phyloP scores from a whole-genome alignment of 2,797 vertebrate genomes.

The Orientallactaga sibirica region DNA sequence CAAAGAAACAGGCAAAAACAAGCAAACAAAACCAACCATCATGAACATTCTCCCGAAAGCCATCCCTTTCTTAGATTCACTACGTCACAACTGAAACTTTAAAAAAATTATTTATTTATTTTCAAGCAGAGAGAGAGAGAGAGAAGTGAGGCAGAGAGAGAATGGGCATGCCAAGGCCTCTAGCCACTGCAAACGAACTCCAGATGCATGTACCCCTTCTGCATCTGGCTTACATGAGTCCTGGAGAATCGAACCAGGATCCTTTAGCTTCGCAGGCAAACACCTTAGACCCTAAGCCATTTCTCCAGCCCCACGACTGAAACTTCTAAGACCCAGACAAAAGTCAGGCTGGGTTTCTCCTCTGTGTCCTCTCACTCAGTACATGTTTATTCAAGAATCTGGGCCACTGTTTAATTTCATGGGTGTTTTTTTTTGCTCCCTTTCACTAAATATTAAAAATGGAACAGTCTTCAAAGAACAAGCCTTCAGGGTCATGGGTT shows the following conservation, averaged over 20 bases:
- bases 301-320: neutral
- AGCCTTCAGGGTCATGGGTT: neutral
- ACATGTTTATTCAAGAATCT: neutral
- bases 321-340: neutral
- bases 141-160: too few species aligned
- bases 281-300: too few species aligned
- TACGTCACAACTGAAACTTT: neutral
- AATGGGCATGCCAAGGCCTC: too few species aligned
- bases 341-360: neutral
- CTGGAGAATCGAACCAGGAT: too few species aligned
- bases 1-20: neutral
- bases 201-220: too few species aligned
- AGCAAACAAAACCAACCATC: neutral
- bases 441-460: neutral
- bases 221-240: too few species aligned
- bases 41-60: neutral
- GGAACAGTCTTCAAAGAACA: slow-evolving; percentile 14
- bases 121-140: too few species aligned
- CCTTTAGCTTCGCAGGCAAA: too few species aligned
- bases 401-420: neutral
- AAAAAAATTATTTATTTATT: too few species aligned
- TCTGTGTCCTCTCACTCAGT: neutral
- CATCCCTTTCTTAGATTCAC: neutral
- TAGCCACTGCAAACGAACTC: too few species aligned
- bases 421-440: neutral